Evolutionary conservation across 2,797 vertebrate genomes (phyloP).

Genomic region (Trachurus trachurus): DNA sequence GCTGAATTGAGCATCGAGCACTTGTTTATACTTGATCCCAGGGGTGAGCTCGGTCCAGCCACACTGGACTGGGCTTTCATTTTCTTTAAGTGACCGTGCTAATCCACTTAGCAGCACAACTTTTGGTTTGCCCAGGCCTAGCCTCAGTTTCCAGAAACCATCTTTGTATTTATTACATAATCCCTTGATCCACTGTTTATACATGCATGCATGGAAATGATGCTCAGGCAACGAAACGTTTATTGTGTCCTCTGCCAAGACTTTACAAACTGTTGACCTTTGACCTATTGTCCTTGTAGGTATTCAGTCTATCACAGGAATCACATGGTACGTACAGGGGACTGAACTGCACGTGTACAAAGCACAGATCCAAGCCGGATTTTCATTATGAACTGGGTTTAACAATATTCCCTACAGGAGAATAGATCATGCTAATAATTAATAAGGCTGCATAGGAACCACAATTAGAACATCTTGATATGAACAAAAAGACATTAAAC

Average conservation of each 20-base stretch:
- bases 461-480: constrained; percentile 7
- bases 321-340: neutral
- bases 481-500: constrained; percentile 21
- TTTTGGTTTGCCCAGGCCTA: constrained; percentile 50
- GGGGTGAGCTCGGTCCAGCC: constrained; percentile 23
- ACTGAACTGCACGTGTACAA: neutral
- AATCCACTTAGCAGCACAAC: constrained; percentile 64
- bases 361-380: neutral
- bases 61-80: constrained; percentile 53
- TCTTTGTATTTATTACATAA: constrained; percentile 51
- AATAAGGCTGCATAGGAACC: neutral
- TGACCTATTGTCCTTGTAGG: constrained; percentile 39
- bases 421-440: constrained; percentile 19
- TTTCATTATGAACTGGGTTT: constrained; percentile 15
- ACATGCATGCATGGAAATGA: neutral
- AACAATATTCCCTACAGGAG: constrained; percentile 1
- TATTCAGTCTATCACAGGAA: constrained; percentile 12
- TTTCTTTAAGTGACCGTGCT: constrained; percentile 55
- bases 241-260: neutral
- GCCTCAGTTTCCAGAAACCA: constrained; percentile 57
- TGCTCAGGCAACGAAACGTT: constrained; percentile 19
- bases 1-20: constrained; percentile 42
- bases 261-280: constrained; percentile 33
- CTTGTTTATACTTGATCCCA: constrained; percentile 61
- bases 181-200: constrained; percentile 27